These are phyloP conservation scores for Myripristis murdjan DNA, from an alignment of 2,797 vertebrate species.

Conservation along the genomic window DNA sequence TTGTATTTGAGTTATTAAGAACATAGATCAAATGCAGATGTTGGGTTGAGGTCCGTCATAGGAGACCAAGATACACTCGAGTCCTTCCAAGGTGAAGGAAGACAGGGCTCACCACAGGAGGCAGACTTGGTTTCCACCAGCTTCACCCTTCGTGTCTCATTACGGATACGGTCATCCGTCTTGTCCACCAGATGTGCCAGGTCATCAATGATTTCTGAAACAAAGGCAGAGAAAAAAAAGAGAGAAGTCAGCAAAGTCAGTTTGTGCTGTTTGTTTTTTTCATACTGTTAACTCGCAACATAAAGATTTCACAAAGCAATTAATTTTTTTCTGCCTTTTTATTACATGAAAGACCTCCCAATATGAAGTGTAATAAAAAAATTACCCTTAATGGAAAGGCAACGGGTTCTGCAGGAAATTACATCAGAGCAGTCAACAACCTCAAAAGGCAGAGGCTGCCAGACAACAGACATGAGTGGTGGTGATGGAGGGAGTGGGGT, in stretches of 20 bases:
- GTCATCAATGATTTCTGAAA: slow-evolving; percentile 96
- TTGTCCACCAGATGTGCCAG: slow-evolving; percentile 94
- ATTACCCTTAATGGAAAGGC: slow-evolving; percentile 46
- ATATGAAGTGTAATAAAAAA: slow-evolving; percentile 40
- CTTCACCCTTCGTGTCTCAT: slow-evolving; percentile 90
- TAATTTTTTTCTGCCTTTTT: background rate
- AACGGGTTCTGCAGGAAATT: slow-evolving; percentile 43
- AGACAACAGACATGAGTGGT: slow-evolving; percentile 49
- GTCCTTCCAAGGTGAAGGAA: background rate
- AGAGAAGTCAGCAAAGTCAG: slow-evolving; percentile 8
- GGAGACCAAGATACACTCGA: background rate
- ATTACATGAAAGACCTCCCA: slow-evolving; percentile 39
- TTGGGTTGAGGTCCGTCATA: background rate
- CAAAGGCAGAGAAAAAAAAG: slow-evolving; percentile 18
- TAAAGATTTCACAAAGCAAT: background rate
- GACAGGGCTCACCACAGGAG: slow-evolving; percentile 90
- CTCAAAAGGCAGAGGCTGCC: slow-evolving; percentile 48
- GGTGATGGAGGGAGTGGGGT: slow-evolving; percentile 36
- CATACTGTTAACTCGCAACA: background rate
- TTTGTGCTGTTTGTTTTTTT: slow-evolving; percentile 2
- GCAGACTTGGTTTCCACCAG: slow-evolving; percentile 93
- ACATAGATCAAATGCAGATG: slow-evolving; percentile 1
- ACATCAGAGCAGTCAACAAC: slow-evolving; percentile 57
- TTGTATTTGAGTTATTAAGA: background rate
- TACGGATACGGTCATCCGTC: slow-evolving; percentile 91